Evolutionary conservation across 2,888 invertebrate species (phyloP), one percentile per base, ranked within the genome.

Genomic region (Lymantria monacha): DNA sequence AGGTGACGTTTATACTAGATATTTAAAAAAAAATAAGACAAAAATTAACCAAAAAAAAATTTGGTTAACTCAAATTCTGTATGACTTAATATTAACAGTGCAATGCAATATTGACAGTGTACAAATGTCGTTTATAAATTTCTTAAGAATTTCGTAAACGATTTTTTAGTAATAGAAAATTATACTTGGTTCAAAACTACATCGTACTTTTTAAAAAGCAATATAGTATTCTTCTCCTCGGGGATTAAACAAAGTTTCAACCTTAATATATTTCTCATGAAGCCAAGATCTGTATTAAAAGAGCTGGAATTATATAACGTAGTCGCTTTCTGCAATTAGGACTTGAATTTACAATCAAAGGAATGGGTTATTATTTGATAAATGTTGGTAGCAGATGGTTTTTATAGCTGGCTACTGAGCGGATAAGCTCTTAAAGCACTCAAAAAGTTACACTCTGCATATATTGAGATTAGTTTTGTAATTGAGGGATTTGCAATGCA

Each of bases 381-480:
- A 61, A 67, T 63, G 60, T 51, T 45, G 51, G 65, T 47, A 63
- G 57, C 66, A 68, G 68, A 62, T 67, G 68, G 57, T 57, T 60
- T 68, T 65, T 68, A 67, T 55, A 59, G 66, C 62, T 57, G 44
- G 55, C 42, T 37, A 47, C 55, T 55, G 53, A 54, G 57, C 46
- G 62, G 59, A 55, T 68, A 68, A 67, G 55, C 62, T 57, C 51
- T 58, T 64, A 55, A 59, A 55, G 54, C 61, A 53, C 55, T 67
- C 51, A 67, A 49, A 51, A 49, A 22, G 41, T 22, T 52, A 37
- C 33, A 51, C 52, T 45, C 60, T 44, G 44, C 49, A 53, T 48
- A 59, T 54, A 53, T 11, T 36, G 11, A 36, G 53, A 44, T 45
- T 42, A 58, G 58, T 47, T 49, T 52, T 46, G 55, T 46, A 44